Conservation (phyloP, 2,797 vertebrate species). For the Hydrophis major region DNA sequence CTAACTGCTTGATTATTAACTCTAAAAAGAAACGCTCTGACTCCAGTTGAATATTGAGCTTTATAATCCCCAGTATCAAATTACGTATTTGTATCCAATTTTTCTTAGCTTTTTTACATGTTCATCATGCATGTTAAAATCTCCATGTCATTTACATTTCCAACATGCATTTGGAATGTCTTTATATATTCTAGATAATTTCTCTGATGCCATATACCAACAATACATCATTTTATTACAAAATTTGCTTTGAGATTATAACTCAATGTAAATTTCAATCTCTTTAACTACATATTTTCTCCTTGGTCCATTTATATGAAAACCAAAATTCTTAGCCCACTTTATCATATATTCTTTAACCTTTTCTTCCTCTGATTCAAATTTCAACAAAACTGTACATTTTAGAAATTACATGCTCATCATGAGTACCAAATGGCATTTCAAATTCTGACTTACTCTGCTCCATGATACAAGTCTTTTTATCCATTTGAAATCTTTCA, state of each 20-base stretch:
- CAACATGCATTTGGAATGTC: not conserved
- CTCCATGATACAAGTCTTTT: not conserved
- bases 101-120: not conserved
- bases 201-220: not conserved
- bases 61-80: not conserved
- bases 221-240: not conserved
- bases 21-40: not conserved
- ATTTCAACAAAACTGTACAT: not conserved
- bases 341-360: not conserved
- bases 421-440: not conserved
- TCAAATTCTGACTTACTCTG: not conserved
- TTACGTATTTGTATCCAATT: not conserved
- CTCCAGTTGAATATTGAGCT: not conserved
- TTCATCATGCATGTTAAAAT: not conserved
- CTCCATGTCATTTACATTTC: not conserved
- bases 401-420: not conserved
- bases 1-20: not conserved
- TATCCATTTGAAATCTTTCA: not conserved
- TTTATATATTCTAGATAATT: not conserved
- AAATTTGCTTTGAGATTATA: not conserved
- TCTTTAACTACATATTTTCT: not conserved
- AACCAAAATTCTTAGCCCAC: not conserved
- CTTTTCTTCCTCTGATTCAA: not conserved
- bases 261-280: not conserved
- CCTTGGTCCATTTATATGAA: not conserved